These are phyloP conservation scores for Chloroceryle amazona DNA, from an alignment of 2,797 vertebrate species.

Conservation along the genomic window DNA sequence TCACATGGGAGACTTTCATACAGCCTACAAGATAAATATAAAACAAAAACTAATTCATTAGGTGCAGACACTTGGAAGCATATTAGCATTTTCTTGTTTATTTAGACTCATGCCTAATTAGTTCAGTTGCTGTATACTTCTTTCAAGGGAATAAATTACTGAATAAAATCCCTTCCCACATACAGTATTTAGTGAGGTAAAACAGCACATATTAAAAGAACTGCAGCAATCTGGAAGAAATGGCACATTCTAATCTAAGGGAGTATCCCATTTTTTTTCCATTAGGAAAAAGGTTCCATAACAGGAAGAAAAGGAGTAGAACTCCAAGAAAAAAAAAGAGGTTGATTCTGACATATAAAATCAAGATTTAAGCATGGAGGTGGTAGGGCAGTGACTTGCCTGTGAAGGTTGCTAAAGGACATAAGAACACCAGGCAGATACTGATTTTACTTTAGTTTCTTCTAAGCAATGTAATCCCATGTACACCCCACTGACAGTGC, in stretches of 20 bases:
- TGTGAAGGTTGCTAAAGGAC: not conserved
- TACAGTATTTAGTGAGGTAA: not conserved
- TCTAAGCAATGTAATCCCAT: too few relatives aligned
- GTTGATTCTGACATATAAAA: not conserved
- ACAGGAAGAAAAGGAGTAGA: not conserved
- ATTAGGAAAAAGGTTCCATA: not conserved
- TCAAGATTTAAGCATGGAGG: not conserved
- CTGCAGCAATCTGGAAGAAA: not conserved
- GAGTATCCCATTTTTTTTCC: not conserved
- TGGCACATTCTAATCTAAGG: not conserved
- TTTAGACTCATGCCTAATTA: conserved; percentile 32
- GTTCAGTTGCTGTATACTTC: conserved; percentile 12
- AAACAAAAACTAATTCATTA: not conserved
- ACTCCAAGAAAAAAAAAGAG: not conserved
- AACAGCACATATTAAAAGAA: not conserved
- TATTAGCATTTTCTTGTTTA: conserved; percentile 45
- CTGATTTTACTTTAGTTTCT: not conserved
- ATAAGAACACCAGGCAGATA: not conserved
- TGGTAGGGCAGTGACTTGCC: not conserved
- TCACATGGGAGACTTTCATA: not conserved
- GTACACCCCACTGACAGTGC: too few relatives aligned
- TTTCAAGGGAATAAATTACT: conserved; percentile 14
- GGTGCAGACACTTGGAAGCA: not conserved
- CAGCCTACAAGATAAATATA: conserved; percentile 7
- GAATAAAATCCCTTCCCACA: not conserved